phyloP scores from a whole-genome alignment of 2,888 invertebrate genomes.

The Perithous albicinctus region DNA sequence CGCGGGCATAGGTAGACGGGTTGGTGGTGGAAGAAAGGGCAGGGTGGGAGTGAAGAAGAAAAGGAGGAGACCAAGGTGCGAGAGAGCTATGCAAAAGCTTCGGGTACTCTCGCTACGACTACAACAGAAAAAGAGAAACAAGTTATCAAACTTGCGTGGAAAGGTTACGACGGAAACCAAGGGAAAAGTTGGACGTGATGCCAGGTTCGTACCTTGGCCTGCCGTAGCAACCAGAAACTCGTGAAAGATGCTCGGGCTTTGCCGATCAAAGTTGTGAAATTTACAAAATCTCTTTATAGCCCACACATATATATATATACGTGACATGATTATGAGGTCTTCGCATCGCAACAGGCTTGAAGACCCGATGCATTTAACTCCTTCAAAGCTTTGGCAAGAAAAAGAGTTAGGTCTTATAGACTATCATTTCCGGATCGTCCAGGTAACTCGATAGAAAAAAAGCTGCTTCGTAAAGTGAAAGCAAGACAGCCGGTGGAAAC shows the following conservation, averaged over 20 bases:
- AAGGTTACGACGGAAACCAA: constrained; percentile 12
- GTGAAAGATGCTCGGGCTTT: not conserved
- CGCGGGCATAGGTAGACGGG: constrained; percentile 45
- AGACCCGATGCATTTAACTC: not conserved
- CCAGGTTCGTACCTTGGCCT: constrained; percentile 4
- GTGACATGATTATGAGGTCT: not conserved
- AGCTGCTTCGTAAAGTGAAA: not conserved
- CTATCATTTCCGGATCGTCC: constrained; percentile 18
- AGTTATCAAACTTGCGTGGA: constrained; percentile 65
- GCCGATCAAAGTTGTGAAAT: constrained; percentile 25
- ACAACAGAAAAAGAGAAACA: constrained; percentile 42
- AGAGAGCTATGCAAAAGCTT: constrained; percentile 46
- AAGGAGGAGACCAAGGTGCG: constrained; percentile 21
- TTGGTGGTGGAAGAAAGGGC: constrained; percentile 25
- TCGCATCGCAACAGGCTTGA: not conserved
- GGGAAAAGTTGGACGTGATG: constrained; percentile 32
- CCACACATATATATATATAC: not conserved
- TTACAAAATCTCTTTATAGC: constrained; percentile 5
- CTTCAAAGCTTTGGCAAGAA: not conserved
- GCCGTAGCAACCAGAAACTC: not conserved
- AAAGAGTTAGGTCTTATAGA: not conserved
- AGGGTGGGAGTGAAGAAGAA: constrained; percentile 15
- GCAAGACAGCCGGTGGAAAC: not conserved
- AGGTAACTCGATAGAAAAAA: constrained; percentile 31
- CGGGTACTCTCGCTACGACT: constrained; percentile 7